A percentile compares a stretch with the other conserved stretches of the same genome.
Conservation (phyloP, 2,797 vertebrate genomes). For the Gouania willdenowi region DNA sequence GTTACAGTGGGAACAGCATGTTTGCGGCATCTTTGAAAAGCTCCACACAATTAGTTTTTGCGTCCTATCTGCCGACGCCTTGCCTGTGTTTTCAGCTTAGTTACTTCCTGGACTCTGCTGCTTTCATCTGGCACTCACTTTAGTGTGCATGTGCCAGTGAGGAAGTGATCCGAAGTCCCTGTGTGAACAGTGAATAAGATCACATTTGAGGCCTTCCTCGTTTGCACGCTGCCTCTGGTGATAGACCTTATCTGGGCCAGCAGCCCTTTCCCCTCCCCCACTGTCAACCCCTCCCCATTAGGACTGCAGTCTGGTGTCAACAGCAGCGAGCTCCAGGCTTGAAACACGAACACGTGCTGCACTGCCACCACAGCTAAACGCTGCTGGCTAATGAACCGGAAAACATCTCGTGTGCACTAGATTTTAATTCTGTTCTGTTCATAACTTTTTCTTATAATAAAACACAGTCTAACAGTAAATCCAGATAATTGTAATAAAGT, state of each 20-base stretch:
- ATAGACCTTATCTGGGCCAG: constrained; percentile 77
- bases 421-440: too few relatives aligned
- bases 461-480: too few relatives aligned
- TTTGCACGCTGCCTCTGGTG: constrained; percentile 48
- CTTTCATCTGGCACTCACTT: neutral
- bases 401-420: too few relatives aligned
- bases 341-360: too few relatives aligned
- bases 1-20: too few relatives aligned
- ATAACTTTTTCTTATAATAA: too few relatives aligned
- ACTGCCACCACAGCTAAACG: neutral
- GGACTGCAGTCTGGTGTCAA: too few relatives aligned
- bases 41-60: neutral
- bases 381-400: neutral
- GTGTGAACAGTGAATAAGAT: constrained; percentile 11
- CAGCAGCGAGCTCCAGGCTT: neutral
- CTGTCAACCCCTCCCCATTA: constrained; percentile 25
- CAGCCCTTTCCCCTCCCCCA: constrained; percentile 77
- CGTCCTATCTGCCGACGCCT: constrained; percentile 16
- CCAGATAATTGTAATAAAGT: too few relatives aligned
- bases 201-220: constrained; percentile 21
- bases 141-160: constrained; percentile 1
- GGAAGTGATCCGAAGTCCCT: constrained; percentile 45
- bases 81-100: neutral
- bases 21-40: constrained; percentile 1
- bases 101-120: neutral